Conservation (phyloP, 2,113 vertebrate species). For the Tringa solitaria region DNA sequence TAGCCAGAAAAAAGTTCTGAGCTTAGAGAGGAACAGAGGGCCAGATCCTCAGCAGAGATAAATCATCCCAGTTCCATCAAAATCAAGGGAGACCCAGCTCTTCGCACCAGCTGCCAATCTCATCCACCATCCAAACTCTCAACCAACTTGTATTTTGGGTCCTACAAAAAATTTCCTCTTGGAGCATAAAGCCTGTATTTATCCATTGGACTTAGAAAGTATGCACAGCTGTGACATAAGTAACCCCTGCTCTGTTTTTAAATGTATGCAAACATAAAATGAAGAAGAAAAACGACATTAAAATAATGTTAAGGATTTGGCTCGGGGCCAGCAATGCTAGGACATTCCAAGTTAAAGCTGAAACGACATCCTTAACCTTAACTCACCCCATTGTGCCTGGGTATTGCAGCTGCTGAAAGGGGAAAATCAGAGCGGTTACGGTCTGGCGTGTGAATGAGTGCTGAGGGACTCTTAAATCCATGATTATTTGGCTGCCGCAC, state of each 20-base stretch:
- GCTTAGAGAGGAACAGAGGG: neutral
- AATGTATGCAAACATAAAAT: constrained; percentile 65
- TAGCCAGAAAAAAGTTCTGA: constrained; percentile 1
- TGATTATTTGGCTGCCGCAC: constrained; percentile 68
- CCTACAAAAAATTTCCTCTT: constrained; percentile 30
- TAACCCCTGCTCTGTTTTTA: constrained; percentile 65
- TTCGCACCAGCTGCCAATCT: neutral
- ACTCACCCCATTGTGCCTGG: constrained; percentile 70
- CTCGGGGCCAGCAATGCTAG: constrained; percentile 42
- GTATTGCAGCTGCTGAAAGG: constrained; percentile 71
- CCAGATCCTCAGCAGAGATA: neutral
- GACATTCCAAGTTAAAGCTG: constrained; percentile 67
- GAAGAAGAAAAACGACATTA: constrained; percentile 67
- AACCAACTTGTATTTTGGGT: constrained; percentile 13
- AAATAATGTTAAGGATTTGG: constrained; percentile 68
- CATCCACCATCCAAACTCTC: constrained; percentile 18
- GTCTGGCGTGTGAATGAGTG: constrained; percentile 68
- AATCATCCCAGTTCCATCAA: neutral
- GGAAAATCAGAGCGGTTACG: constrained; percentile 68
- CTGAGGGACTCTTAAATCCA: constrained; percentile 71
- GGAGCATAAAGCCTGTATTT: constrained; percentile 62
- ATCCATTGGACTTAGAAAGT: constrained; percentile 55
- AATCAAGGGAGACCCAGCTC: neutral
- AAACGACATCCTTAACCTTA: constrained; percentile 71
- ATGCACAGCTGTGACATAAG: constrained; percentile 69